Conservation (phyloP, 2,888 invertebrate species). For the Hemithea aestivaria region DNA sequence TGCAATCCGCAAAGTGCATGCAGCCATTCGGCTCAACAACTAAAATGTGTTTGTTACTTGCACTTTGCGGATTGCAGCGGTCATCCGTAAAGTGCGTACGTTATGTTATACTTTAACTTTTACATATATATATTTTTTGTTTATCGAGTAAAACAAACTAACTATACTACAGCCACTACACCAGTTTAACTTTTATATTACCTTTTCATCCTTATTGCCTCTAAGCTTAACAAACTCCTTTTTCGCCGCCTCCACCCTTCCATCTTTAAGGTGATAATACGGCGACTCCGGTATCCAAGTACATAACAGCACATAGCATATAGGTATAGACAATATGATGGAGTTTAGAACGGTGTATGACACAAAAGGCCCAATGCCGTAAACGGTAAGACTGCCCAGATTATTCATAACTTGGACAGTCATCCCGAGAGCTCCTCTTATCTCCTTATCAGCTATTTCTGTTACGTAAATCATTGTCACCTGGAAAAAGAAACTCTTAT, state of each 20-base stretch:
- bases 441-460: constrained; percentile 74
- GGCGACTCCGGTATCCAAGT: constrained; percentile 82
- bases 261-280: constrained; percentile 78
- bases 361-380: constrained; percentile 70
- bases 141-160: no score
- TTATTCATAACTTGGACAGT: constrained; percentile 71
- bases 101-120: no score
- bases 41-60: no score
- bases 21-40: no score
- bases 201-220: constrained; percentile 63
- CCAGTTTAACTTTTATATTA: constrained; percentile 24
- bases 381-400: constrained; percentile 62
- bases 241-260: constrained; percentile 64
- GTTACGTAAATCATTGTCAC: constrained; percentile 74
- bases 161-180: no score
- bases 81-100: no score
- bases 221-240: constrained; percentile 63
- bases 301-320: constrained; percentile 67
- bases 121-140: no score
- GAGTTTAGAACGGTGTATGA: constrained; percentile 65
- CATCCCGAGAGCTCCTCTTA: constrained; percentile 70
- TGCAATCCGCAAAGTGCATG: no score
- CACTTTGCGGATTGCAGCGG: no score
- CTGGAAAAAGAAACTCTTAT: constrained; percentile 42
- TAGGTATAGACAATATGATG: constrained; percentile 65